These are phyloP conservation scores for Alaudala cheleensis DNA, from an alignment of 2,113 vertebrate genomes.

Conservation along the genomic window DNA sequence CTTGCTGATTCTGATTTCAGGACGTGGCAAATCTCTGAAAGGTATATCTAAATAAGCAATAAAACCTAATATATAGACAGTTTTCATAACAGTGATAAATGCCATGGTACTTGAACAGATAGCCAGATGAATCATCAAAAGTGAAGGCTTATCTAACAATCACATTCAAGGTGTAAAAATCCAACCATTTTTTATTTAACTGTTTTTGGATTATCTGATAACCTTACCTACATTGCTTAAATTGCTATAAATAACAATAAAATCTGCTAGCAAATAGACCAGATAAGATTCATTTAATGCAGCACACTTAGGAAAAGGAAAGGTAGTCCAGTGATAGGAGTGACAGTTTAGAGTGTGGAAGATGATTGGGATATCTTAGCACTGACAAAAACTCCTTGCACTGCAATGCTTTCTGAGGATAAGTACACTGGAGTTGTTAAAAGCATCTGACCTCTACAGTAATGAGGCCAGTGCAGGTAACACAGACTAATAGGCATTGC, in stretches of 20 bases:
- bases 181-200: not conserved
- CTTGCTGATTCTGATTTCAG: not conserved
- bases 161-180: not conserved
- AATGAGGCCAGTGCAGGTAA: not conserved
- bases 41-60: slow-evolving; percentile 1
- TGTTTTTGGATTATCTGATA: not conserved
- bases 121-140: not conserved
- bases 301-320: not conserved
- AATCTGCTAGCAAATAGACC: not conserved
- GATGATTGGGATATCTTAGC: not conserved
- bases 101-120: not conserved
- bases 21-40: not conserved
- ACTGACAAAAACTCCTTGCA: not conserved
- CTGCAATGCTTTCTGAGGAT: not conserved
- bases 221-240: not conserved
- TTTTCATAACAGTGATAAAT: not conserved
- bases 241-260: not conserved
- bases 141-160: not conserved
- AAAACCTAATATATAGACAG: not conserved
- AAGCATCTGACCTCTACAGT: not conserved
- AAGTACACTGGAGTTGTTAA: not conserved
- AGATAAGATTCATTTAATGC: not conserved
- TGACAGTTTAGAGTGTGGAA: not conserved
- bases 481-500: not conserved
- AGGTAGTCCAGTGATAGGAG: not conserved